Conservation (phyloP, 2,113 vertebrate genomes). For the Tenebrosternarchus preto region DNA sequence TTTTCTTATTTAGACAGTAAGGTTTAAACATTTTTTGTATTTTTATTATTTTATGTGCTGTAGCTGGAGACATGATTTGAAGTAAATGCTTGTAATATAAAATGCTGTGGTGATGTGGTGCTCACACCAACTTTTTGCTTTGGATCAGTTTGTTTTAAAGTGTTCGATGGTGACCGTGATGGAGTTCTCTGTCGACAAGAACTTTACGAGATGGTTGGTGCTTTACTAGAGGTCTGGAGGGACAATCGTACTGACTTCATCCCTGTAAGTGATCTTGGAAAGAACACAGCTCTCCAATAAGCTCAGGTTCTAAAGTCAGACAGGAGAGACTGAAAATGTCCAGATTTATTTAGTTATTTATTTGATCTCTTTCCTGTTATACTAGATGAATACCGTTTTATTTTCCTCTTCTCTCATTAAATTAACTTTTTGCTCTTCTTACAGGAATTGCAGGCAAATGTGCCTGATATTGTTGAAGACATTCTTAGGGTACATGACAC, state of each 20-base stretch:
- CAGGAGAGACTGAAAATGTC: not conserved
- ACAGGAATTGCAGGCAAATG: constrained; percentile 77
- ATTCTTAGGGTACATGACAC: constrained; percentile 82
- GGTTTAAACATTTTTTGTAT: too few species aligned
- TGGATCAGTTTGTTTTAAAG: constrained; percentile 86
- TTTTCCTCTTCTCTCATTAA: not conserved
- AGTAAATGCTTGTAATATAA: not conserved
- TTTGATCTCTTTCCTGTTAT: not conserved
- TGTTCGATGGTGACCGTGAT: constrained; percentile 85
- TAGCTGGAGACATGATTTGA: not conserved
- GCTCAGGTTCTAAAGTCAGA: not conserved
- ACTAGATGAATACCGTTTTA: not conserved
- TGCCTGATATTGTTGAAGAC: constrained; percentile 79
- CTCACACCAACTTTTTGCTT: not conserved
- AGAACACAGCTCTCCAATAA: not conserved
- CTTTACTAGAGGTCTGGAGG: constrained; percentile 85
- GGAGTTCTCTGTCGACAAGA: constrained; percentile 81
- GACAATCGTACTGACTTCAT: constrained; percentile 85
- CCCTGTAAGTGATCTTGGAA: constrained; percentile 73
- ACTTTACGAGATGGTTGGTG: constrained; percentile 82
- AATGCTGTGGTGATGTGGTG: not conserved
- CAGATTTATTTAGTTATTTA: not conserved
- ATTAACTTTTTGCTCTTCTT: not conserved
- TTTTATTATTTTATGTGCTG: too few species aligned
- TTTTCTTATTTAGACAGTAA: too few species aligned